Conservation (phyloP, 2,888 invertebrate species). For the Heliconius hortense region DNA sequence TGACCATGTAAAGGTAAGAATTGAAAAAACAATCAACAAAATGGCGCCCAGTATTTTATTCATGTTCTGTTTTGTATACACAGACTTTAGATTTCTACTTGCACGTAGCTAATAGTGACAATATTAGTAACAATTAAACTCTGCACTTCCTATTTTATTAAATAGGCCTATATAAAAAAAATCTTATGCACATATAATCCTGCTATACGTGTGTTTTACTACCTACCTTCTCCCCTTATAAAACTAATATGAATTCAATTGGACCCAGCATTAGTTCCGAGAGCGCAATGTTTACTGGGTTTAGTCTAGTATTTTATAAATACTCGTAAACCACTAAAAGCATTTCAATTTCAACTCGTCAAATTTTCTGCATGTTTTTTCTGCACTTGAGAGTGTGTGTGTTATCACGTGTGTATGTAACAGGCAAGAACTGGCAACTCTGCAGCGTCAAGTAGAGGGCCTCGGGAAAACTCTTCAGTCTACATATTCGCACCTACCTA, state of each 20-base stretch:
- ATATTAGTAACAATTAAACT: not conserved
- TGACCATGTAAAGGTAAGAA: slow-evolving; percentile 69
- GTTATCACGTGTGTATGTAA: slow-evolving; percentile 77
- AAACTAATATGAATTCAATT: not conserved
- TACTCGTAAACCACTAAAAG: not conserved
- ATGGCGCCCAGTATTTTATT: not conserved
- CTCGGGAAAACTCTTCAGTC: slow-evolving; percentile 78
- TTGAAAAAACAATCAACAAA: not conserved
- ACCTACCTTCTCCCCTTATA: too few species aligned
- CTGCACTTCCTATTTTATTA: not conserved
- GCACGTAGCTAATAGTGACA: not conserved
- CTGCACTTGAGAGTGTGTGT: slow-evolving; percentile 66
- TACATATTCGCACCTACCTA: slow-evolving; percentile 60
- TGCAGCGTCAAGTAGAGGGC: slow-evolving; percentile 90
- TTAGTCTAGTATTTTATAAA: not conserved
- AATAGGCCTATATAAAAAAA: not conserved
- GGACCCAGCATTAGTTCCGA: not conserved
- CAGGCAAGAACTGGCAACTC: slow-evolving; percentile 88
- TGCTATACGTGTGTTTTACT: too few species aligned
- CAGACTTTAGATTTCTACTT: not conserved
- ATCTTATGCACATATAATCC: not conserved
- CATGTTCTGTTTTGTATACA: not conserved
- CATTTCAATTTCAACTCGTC: not conserved
- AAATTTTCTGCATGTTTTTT: slow-evolving; percentile 40
- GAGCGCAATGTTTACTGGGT: not conserved